A percentile compares a stretch with the other conserved stretches of the same genome.
These are phyloP conservation scores for Anthonomus grandis DNA, from an alignment of 1,140 invertebrate genomes.

Conservation along the genomic window DNA sequence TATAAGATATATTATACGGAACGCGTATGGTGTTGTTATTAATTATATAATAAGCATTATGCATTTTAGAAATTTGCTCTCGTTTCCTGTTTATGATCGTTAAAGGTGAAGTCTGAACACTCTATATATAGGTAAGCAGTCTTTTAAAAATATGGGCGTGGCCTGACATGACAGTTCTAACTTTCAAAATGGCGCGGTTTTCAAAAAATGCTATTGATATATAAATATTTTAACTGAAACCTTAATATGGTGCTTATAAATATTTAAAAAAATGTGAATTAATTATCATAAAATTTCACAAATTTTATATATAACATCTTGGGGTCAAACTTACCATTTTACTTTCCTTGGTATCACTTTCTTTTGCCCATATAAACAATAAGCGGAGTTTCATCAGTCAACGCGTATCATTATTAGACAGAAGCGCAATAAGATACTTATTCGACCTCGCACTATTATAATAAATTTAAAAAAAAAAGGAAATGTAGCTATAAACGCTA, in stretches of 20 bases:
- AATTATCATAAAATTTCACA: background rate
- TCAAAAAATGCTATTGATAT: background rate
- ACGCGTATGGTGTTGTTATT: too few species aligned
- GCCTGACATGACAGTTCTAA: background rate
- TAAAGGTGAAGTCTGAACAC: too few species aligned
- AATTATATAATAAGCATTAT: too few species aligned
- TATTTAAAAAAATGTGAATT: background rate
- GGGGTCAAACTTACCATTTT: slow-evolving; percentile 12
- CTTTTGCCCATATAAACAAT: slow-evolving; percentile 11
- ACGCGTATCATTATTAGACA: background rate
- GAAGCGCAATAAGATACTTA: background rate
- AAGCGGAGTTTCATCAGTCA: background rate
- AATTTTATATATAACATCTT: background rate
- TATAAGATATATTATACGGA: too few species aligned
- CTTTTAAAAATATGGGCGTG: too few species aligned
- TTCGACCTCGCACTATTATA: background rate
- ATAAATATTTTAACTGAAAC: background rate
- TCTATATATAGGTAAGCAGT: too few species aligned
- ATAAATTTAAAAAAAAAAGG: background rate
- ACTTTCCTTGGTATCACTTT: slow-evolving; percentile 20
- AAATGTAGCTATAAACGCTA: background rate
- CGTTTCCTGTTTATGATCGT: too few species aligned
- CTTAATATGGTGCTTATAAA: background rate
- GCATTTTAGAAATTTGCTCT: too few species aligned
- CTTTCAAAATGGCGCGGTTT: background rate